Conservation (phyloP, 2,888 invertebrate genomes). For the Cephus rjabovi region DNA sequence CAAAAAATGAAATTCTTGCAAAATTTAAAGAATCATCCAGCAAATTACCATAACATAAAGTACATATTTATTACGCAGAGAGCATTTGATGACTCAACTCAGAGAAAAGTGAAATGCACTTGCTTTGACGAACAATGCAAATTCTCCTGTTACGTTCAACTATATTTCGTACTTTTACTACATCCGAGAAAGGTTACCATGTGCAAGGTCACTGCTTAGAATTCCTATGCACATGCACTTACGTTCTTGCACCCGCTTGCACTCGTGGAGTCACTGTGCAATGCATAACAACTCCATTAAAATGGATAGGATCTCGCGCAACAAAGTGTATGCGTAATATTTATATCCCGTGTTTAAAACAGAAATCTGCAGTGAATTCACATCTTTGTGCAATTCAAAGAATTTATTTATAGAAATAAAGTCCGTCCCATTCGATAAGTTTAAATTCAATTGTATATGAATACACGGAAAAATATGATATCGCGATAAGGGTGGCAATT, state of each 20-base stretch:
- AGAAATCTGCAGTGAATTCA: neutral
- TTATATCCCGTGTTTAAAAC: neutral
- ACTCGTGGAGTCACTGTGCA: neutral
- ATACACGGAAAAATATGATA: neutral
- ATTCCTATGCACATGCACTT: neutral
- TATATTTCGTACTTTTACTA: neutral
- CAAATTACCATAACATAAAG: neutral
- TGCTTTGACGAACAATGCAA: neutral
- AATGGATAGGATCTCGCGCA: neutral
- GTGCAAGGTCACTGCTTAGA: neutral
- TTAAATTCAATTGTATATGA: neutral
- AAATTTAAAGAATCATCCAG: neutral
- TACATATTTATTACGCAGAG: neutral
- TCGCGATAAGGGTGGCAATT: neutral
- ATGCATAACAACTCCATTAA: neutral
- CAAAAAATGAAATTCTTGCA: neutral
- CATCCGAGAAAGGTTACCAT: neutral
- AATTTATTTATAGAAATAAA: neutral
- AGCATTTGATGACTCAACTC: neutral
- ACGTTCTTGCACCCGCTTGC: neutral
- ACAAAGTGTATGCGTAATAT: neutral
- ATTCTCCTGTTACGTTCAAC: neutral
- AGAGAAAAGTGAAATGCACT: neutral
- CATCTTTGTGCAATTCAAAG: neutral
- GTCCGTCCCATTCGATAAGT: neutral